A percentile compares a stretch with the other conserved stretches of the same genome.
phyloP scores from a whole-genome alignment of 2,797 vertebrate genomes.

The Semotilus atromaculatus region DNA sequence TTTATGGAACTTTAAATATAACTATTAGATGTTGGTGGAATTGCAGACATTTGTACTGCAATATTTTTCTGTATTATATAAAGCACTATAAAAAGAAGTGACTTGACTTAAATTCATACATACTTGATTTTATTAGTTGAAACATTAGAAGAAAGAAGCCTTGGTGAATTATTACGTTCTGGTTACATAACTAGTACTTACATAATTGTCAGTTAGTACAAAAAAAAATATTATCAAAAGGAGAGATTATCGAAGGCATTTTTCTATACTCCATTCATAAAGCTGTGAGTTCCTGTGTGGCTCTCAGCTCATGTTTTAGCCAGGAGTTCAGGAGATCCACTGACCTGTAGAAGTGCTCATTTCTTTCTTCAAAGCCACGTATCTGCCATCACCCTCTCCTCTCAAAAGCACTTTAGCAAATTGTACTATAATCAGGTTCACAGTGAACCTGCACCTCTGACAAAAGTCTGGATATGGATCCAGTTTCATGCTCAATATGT shows the following conservation, averaged over 20 bases:
- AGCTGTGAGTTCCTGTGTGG: neutral
- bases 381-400: constrained; percentile 74
- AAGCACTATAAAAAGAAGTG: too few species aligned
- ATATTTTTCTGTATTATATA: too few species aligned
- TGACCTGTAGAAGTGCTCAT: constrained; percentile 34
- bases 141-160: neutral
- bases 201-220: too few species aligned
- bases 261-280: neutral
- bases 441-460: constrained; percentile 71
- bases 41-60: too few species aligned
- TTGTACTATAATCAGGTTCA: constrained; percentile 83
- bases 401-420: constrained; percentile 81
- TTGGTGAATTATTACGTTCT: neutral
- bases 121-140: too few species aligned
- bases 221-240: too few species aligned
- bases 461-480: constrained; percentile 74
- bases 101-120: too few species aligned
- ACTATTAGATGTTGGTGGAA: too few species aligned
- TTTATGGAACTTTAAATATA: too few species aligned
- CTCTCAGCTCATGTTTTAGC: neutral
- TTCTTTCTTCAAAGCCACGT: constrained; percentile 58
- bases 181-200: neutral
- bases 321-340: neutral
- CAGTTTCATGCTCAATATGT: constrained; percentile 76
- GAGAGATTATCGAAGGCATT: neutral